Percentiles rank a stretch among this genome's conserved stretches.
These are phyloP conservation scores for Ashinkailepas kermadecensis DNA, from an alignment of 2,888 invertebrate genomes.

Conservation along the genomic window DNA sequence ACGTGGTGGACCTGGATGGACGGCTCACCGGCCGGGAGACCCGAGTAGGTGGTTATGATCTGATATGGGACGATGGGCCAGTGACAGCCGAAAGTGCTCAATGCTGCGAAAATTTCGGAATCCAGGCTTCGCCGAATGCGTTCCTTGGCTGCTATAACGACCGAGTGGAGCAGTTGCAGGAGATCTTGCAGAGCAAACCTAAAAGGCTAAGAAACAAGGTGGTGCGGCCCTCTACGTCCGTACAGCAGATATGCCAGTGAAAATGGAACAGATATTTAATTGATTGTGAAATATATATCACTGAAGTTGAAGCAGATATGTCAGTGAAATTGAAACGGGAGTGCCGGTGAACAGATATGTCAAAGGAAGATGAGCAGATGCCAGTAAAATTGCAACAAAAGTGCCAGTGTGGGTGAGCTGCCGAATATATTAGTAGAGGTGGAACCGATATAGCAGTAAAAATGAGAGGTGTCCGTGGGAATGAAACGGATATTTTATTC, in stretches of 20 bases:
- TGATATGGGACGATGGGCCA: slow-evolving; percentile 52
- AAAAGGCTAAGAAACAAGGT: not conserved
- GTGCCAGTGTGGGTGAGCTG: too few relatives aligned
- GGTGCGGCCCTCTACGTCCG: not conserved
- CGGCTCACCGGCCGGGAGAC: slow-evolving; percentile 50
- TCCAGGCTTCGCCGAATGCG: slow-evolving; percentile 34
- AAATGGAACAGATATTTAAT: too few relatives aligned
- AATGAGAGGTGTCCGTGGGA: too few relatives aligned
- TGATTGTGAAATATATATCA: too few relatives aligned
- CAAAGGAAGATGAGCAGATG: too few relatives aligned
- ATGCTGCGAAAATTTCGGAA: not conserved
- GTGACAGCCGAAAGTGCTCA: slow-evolving; percentile 36
- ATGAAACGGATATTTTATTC: too few relatives aligned
- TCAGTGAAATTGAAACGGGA: too few relatives aligned
- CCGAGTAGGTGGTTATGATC: slow-evolving; percentile 53
- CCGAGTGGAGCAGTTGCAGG: slow-evolving; percentile 32
- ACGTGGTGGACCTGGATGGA: slow-evolving; percentile 52
- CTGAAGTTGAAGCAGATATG: too few relatives aligned
- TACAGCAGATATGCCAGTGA: slow-evolving; percentile 6
- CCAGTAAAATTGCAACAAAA: too few relatives aligned
- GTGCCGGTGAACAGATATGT: too few relatives aligned
- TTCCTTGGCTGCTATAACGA: slow-evolving; percentile 35
- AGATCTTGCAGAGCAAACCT: not conserved
- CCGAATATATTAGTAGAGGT: too few relatives aligned
- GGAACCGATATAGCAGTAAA: too few relatives aligned